A percentile compares a stretch with the other conserved stretches of the same genome.
Evolutionary conservation across 2,888 invertebrate genomes (phyloP).

Genomic region (Keiferia lycopersicella): DNA sequence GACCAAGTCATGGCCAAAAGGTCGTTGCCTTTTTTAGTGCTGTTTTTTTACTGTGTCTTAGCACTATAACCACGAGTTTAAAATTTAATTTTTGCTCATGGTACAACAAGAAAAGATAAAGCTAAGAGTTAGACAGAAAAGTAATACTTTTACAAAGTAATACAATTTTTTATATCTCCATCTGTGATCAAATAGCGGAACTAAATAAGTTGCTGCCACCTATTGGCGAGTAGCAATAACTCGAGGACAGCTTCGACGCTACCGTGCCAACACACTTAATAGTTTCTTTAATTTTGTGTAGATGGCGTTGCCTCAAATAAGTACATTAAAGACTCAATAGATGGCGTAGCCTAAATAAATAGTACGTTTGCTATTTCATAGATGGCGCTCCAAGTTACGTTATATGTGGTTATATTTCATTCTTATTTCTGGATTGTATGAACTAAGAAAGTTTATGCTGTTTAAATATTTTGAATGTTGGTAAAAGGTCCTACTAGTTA

Average conservation of each 20-base stretch:
- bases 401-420: too few relatives aligned
- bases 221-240: constrained; percentile 5
- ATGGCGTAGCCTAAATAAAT: background rate
- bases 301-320: background rate
- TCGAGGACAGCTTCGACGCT: background rate
- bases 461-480: too few relatives aligned
- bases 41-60: background rate
- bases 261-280: background rate
- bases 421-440: too few relatives aligned
- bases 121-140: too few relatives aligned
- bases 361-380: too few relatives aligned
- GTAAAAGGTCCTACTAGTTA: too few relatives aligned
- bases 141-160: too few relatives aligned
- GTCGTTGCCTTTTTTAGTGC: constrained; percentile 7
- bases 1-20: constrained; percentile 21
- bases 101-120: background rate
- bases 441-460: too few relatives aligned
- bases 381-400: too few relatives aligned
- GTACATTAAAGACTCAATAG: background rate
- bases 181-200: background rate
- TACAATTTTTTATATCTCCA: background rate
- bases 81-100: too few relatives aligned
- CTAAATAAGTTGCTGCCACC: background rate
- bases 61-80: too few relatives aligned
- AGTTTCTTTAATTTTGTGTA: background rate